Evolutionary conservation across 2,888 invertebrate species (phyloP).

Genomic region (Phragmatobia fuliginosa): DNA sequence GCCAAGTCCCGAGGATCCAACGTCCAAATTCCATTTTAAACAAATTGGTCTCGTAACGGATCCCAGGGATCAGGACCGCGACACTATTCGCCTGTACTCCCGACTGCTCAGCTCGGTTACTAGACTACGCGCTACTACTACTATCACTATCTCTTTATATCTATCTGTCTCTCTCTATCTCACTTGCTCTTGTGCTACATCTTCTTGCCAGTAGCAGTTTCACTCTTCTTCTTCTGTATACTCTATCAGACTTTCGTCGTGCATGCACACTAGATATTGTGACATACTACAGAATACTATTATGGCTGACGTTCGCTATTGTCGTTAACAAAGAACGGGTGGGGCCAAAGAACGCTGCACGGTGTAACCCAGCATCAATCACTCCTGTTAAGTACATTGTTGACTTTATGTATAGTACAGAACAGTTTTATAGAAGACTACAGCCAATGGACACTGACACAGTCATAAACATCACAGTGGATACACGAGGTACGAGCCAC

Average conservation of each 20-base stretch:
- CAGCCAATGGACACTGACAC: conserved; percentile 76
- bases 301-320: conserved; percentile 81
- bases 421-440: conserved; percentile 71
- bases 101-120: conserved; percentile 80
- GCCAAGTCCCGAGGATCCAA: conserved; percentile 79
- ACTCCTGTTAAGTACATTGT: conserved; percentile 70
- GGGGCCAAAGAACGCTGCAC: conserved; percentile 77
- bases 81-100: conserved; percentile 78
- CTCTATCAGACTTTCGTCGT: conserved; percentile 84
- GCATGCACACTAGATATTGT: conserved; percentile 87
- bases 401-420: conserved; percentile 68
- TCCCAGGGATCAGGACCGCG: conserved; percentile 76
- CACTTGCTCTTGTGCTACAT: conserved; percentile 83
- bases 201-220: conserved; percentile 83
- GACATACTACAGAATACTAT: conserved; percentile 82
- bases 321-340: conserved; percentile 72
- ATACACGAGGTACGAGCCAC: conserved; percentile 78
- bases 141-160: conserved; percentile 81
- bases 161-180: conserved; percentile 83
- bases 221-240: conserved; percentile 83
- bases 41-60: conserved; percentile 65
- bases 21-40: conserved; percentile 61
- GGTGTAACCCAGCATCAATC: conserved; percentile 68
- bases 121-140: conserved; percentile 84
- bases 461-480: conserved; percentile 82